Conservation (phyloP, 2,797 vertebrate species). For the Pangasius krempfi region DNA sequence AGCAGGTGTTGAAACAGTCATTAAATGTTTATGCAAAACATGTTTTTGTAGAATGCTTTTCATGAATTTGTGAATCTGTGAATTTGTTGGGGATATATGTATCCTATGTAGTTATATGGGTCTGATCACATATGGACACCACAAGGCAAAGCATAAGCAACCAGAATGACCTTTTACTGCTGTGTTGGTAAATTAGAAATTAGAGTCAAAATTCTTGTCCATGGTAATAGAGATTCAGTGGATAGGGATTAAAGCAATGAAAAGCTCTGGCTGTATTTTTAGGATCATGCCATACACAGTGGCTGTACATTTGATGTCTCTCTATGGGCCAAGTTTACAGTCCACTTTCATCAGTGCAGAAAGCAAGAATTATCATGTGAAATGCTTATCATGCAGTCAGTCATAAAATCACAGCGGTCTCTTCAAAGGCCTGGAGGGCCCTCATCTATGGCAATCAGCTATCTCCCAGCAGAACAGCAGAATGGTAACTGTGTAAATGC, state of each 20-base stretch:
- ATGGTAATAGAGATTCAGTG: not conserved
- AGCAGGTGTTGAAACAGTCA: not conserved
- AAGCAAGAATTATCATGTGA: constrained; percentile 53
- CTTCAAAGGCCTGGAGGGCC: constrained; percentile 52
- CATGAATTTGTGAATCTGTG: not conserved
- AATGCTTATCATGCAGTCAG: constrained; percentile 50
- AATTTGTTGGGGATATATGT: not conserved
- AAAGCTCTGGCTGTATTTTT: not conserved
- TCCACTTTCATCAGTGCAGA: constrained; percentile 55
- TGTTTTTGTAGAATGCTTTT: not conserved
- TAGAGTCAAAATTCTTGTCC: not conserved
- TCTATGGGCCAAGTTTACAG: constrained; percentile 29
- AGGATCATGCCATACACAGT: constrained; percentile 3
- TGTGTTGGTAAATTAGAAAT: not conserved
- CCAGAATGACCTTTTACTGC: not conserved
- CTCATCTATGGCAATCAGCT: constrained; percentile 57
- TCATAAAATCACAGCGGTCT: constrained; percentile 48
- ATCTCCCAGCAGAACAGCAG: constrained; percentile 48
- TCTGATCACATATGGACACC: not conserved
- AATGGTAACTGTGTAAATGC: constrained; percentile 51
- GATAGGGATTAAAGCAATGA: not conserved
- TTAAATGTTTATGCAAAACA: not conserved
- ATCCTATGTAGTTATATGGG: not conserved
- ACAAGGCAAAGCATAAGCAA: not conserved
- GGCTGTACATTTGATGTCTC: constrained; percentile 26